Evolutionary conservation across 2,797 vertebrate species (phyloP).

Genomic region (Neosalanx taihuensis): DNA sequence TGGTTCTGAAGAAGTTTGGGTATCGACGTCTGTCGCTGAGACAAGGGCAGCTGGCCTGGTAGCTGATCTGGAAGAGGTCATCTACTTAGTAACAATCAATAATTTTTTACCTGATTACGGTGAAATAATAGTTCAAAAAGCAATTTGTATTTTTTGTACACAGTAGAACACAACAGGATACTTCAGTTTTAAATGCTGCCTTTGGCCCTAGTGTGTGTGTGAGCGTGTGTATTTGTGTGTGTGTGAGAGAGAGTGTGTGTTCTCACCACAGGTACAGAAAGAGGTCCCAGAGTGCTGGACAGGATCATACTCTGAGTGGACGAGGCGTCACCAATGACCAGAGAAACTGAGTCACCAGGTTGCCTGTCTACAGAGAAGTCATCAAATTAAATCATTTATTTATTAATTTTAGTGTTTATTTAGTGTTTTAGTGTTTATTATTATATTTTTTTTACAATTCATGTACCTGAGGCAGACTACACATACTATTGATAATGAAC

Average conservation of each 20-base stretch:
- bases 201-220: slow-evolving; percentile 47
- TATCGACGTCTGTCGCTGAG: slow-evolving; percentile 52
- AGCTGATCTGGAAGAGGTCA: slow-evolving; percentile 65
- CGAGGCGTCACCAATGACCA: slow-evolving; percentile 70
- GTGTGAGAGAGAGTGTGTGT: too few species aligned
- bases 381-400: neutral
- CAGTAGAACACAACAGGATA: neutral
- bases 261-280: slow-evolving; percentile 67
- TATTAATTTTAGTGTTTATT: too few species aligned
- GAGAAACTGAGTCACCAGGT: slow-evolving; percentile 52
- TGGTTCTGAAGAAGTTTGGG: slow-evolving; percentile 61
- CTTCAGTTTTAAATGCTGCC: neutral
- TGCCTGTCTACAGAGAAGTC: slow-evolving; percentile 26
- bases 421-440: too few species aligned
- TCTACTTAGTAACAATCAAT: neutral
- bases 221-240: too few species aligned
- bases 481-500: too few species aligned
- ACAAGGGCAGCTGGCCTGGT: slow-evolving; percentile 63
- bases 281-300: slow-evolving; percentile 57
- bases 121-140: neutral
- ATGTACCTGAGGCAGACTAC: too few species aligned
- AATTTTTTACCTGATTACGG: neutral
- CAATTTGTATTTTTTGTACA: neutral
- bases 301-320: slow-evolving; percentile 64
- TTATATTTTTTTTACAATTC: too few species aligned